Evolutionary conservation across 2,113 vertebrate species (phyloP).

Genomic region (Gymnogyps californianus): DNA sequence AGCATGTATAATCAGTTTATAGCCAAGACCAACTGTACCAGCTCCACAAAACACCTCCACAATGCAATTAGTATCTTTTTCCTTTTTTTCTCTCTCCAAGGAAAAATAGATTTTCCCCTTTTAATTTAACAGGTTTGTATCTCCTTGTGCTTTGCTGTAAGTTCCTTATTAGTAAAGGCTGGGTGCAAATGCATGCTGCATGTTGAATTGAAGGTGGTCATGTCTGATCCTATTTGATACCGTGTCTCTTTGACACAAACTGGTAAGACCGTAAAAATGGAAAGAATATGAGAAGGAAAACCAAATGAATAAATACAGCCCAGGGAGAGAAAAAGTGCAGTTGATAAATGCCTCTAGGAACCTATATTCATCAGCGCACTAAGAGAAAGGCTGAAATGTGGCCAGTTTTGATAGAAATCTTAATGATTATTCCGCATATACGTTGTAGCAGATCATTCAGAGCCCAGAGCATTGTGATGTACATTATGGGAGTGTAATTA

Average conservation of each 20-base stretch:
- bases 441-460: background rate
- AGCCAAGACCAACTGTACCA: background rate
- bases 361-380: background rate
- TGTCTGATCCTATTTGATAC: background rate
- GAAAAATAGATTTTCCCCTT: background rate
- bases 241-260: background rate
- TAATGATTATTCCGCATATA: background rate
- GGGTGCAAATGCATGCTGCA: background rate
- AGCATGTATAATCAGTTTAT: background rate
- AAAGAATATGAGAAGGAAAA: background rate
- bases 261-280: background rate
- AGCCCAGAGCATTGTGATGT: background rate
- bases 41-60: background rate
- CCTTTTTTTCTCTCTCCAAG: background rate
- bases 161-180: background rate
- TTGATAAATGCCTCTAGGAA: background rate
- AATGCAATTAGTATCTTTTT: background rate
- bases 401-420: background rate
- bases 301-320: background rate
- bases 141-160: background rate
- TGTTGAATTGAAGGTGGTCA: background rate
- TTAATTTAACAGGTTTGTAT: background rate
- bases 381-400: background rate
- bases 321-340: background rate
- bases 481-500: background rate